Percentiles rank a stretch among this genome's conserved stretches.
Conservation (phyloP, 1,140 invertebrate species). For the Drosophila azteca region DNA sequence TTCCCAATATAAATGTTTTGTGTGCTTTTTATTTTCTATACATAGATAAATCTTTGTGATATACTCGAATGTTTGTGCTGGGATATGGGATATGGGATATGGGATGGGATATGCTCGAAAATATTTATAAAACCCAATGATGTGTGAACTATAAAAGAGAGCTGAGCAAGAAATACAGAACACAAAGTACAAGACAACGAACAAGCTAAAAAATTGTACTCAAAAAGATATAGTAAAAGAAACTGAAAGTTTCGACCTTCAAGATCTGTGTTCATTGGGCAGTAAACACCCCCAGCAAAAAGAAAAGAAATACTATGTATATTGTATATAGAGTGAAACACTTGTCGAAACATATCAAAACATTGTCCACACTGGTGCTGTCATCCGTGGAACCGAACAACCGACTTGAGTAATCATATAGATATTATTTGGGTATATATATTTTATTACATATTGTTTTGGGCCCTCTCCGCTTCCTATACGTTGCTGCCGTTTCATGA, state of each 20-base stretch:
- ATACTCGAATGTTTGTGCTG: conserved; percentile 15
- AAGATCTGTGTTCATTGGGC: too few relatives aligned
- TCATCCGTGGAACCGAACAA: conserved; percentile 24
- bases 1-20: conserved; percentile 28
- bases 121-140: conserved; percentile 61
- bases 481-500: conserved; percentile 67
- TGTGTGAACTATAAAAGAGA: conserved; percentile 49
- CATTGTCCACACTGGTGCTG: conserved; percentile 65
- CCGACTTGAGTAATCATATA: conserved; percentile 50
- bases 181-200: conserved; percentile 41
- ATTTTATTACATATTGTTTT: conserved; percentile 44
- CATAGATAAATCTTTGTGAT: conserved; percentile 50
- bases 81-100: too few relatives aligned
- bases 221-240: conserved; percentile 20
- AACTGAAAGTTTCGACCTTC: conserved; percentile 48
- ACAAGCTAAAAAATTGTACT: too few relatives aligned
- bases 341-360: conserved; percentile 72
- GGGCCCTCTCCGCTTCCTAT: conserved; percentile 34
- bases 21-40: conserved; percentile 15
- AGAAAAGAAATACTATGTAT: conserved; percentile 16
- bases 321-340: conserved; percentile 33
- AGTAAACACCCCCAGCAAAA: conserved; percentile 43
- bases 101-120: conserved; percentile 13
- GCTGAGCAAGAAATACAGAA: conserved; percentile 23
- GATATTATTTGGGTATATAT: conserved; percentile 55